phyloP scores from a whole-genome alignment of 1,140 invertebrate species.

The Papilio xuthus region DNA sequence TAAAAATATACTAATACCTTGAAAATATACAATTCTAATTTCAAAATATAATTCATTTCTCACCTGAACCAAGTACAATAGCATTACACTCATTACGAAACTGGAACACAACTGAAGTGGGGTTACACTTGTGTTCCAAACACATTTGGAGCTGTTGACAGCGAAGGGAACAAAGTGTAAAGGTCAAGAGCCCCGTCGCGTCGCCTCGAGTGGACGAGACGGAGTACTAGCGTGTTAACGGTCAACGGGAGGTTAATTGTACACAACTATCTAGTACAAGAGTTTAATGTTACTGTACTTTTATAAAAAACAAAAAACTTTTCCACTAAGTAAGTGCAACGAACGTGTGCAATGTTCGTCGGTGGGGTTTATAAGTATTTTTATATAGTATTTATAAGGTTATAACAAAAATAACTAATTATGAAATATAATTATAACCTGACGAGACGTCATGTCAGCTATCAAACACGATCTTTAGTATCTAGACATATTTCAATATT shows the following conservation, averaged over 20 bases:
- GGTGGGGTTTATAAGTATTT: no score
- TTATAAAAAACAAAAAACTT: not conserved
- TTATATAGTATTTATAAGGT: no score
- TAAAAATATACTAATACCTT: no score
- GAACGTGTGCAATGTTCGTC: not conserved
- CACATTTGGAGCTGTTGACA: not conserved
- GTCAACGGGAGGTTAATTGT: slow-evolving; percentile 17
- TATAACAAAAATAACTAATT: no score
- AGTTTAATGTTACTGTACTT: not conserved
- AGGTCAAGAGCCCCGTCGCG: slow-evolving; percentile 20
- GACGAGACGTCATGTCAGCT: no score
- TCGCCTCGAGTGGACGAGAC: slow-evolving; percentile 1
- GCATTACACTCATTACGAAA: not conserved
- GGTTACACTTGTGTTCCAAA: not conserved
- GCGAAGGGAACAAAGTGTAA: slow-evolving; percentile 1
- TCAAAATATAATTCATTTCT: not conserved
- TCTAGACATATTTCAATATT: no score
- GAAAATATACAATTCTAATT: not conserved
- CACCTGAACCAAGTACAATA: not conserved
- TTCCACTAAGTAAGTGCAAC: not conserved
- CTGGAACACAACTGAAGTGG: not conserved
- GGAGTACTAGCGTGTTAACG: not conserved
- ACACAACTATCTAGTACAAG: not conserved
- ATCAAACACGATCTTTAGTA: no score
- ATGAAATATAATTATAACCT: no score